phyloP scores from a whole-genome alignment of 2,797 vertebrate genomes.

The Picus viridis region DNA sequence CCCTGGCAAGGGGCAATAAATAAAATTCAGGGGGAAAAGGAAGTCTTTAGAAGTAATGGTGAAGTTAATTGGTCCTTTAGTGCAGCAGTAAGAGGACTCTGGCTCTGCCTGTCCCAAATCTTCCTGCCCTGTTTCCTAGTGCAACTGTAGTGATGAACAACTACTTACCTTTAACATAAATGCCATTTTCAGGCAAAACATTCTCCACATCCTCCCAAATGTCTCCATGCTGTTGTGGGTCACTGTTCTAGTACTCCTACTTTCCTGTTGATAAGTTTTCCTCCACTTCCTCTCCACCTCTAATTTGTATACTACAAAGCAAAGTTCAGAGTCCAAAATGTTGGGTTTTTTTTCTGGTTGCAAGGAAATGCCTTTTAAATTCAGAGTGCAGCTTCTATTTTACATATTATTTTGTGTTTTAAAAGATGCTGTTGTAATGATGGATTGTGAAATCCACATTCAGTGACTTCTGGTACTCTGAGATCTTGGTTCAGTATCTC shows the following conservation, averaged over 20 bases:
- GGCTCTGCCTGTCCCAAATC: background rate
- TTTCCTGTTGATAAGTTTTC: background rate
- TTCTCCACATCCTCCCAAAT: background rate
- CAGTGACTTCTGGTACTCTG: background rate
- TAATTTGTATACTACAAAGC: background rate
- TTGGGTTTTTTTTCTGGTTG: background rate
- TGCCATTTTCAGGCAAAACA: background rate
- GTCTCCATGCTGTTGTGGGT: background rate
- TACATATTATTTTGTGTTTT: background rate
- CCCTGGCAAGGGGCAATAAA: background rate
- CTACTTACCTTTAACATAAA: background rate
- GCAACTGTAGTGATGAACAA: background rate
- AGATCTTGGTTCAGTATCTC: background rate
- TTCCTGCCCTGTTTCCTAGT: rapidly evolving
- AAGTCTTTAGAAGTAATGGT: background rate
- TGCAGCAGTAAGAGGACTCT: background rate
- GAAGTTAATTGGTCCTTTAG: background rate
- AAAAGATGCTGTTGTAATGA: background rate
- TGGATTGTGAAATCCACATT: background rate
- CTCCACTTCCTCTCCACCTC: background rate
- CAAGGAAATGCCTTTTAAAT: background rate
- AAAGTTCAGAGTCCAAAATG: background rate
- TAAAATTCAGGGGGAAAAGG: background rate
- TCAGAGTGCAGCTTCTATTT: background rate
- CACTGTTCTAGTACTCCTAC: background rate